Percentiles rank a stretch among this genome's conserved stretches.
Evolutionary conservation across 2,113 vertebrate species (phyloP).

Genomic region (Fulica atra): DNA sequence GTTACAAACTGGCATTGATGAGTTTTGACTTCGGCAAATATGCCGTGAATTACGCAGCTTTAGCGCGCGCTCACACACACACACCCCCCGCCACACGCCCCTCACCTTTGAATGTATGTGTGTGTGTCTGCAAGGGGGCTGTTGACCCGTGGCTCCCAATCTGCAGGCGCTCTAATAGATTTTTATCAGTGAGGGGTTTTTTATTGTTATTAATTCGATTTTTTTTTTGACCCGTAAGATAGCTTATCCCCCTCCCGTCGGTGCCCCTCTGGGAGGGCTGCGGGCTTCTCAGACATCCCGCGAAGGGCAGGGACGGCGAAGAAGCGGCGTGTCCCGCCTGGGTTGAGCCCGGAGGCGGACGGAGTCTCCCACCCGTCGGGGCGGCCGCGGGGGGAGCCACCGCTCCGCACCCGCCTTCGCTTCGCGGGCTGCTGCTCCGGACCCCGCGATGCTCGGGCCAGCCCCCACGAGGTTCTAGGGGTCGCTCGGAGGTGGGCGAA

Average conservation of each 20-base stretch:
- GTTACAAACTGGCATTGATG: neutral
- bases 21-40: neutral
- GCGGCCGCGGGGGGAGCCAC: neutral
- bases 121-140: too few relatives aligned
- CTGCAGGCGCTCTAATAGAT: neutral
- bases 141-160: neutral
- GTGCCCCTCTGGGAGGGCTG: neutral
- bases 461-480: rapidly evolving
- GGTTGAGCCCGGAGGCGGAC: neutral
- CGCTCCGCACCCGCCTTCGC: neutral
- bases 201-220: too few relatives aligned
- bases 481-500: neutral
- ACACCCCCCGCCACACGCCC: too few relatives aligned
- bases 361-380: neutral
- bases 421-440: neutral
- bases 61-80: neutral
- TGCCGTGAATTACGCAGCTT: neutral
- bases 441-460: neutral
- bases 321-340: neutral
- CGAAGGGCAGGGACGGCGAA: neutral
- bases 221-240: neutral
- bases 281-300: neutral
- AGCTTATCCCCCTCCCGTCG: neutral
- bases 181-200: neutral
- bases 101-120: too few relatives aligned